Evolutionary conservation across 2,113 vertebrate genomes (phyloP).

Genomic region (Condylura cristata): DNA sequence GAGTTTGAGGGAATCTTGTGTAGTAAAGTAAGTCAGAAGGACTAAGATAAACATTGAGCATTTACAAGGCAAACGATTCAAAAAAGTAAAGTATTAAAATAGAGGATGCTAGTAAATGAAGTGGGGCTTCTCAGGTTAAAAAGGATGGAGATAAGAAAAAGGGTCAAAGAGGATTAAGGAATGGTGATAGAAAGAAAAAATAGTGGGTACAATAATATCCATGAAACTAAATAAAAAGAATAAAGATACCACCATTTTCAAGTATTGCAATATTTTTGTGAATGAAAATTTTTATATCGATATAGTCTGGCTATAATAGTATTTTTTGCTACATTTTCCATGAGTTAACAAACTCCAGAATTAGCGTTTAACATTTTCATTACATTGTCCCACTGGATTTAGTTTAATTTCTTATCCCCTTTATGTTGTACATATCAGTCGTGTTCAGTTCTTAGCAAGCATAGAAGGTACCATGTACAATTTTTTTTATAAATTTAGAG

Average conservation of each 20-base stretch:
- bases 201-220: too few relatives aligned
- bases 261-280: neutral
- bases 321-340: constrained; percentile 10
- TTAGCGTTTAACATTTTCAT: neutral
- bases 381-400: neutral
- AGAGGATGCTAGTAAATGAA: too few relatives aligned
- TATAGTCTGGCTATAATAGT: neutral
- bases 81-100: too few relatives aligned
- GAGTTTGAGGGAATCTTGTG: too few relatives aligned
- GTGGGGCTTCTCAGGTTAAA: too few relatives aligned
- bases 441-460: neutral
- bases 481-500: neutral
- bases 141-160: too few relatives aligned
- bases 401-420: neutral
- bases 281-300: neutral
- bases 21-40: too few relatives aligned
- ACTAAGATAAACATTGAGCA: too few relatives aligned
- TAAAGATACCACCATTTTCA: neutral
- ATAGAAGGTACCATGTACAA: neutral
- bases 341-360: neutral
- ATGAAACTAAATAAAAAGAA: too few relatives aligned
- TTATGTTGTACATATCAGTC: neutral
- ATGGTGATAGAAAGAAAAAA: too few relatives aligned
- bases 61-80: too few relatives aligned
- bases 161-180: too few relatives aligned